Conservation (phyloP, 1,140 invertebrate species). For the Dolichoris vasculosae region DNA sequence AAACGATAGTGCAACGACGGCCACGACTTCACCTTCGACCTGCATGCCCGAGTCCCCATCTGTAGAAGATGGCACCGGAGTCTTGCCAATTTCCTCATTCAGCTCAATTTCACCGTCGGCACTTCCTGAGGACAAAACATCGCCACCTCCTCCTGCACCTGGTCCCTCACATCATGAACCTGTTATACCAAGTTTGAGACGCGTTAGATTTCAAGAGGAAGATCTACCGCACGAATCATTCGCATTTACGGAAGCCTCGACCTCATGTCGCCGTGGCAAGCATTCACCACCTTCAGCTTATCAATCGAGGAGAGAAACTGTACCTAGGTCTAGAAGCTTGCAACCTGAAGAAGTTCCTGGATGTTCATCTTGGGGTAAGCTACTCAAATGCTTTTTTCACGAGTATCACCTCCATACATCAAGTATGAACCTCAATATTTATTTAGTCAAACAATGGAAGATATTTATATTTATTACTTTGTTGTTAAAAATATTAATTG, state of each 20-base stretch:
- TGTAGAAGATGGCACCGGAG: slow-evolving; percentile 53
- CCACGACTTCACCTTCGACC: slow-evolving; percentile 57
- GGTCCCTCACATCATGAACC: slow-evolving; percentile 59
- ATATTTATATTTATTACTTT: too few relatives aligned
- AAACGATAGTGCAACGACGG: neutral
- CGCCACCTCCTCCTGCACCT: slow-evolving; percentile 54
- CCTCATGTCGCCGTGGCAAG: slow-evolving; percentile 55
- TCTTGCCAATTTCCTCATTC: slow-evolving; percentile 57
- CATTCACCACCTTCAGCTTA: slow-evolving; percentile 68
- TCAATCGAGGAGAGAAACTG: slow-evolving; percentile 66
- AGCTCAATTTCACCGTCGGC: slow-evolving; percentile 72
- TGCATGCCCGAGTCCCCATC: slow-evolving; percentile 61
- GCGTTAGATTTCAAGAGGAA: slow-evolving; percentile 81
- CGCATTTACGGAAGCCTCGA: slow-evolving; percentile 57
- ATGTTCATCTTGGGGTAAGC: slow-evolving; percentile 70
- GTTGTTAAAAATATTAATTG: too few relatives aligned
- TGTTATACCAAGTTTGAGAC: slow-evolving; percentile 68
- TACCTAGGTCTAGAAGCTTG: slow-evolving; percentile 69
- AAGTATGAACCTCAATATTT: too few relatives aligned
- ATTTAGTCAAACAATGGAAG: too few relatives aligned
- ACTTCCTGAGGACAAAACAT: slow-evolving; percentile 55
- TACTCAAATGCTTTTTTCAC: neutral
- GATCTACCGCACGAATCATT: slow-evolving; percentile 69
- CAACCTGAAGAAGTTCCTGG: slow-evolving; percentile 71
- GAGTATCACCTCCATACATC: too few relatives aligned